phyloP scores from a whole-genome alignment of 1,140 invertebrate species.

The Monochamus saltuarius region DNA sequence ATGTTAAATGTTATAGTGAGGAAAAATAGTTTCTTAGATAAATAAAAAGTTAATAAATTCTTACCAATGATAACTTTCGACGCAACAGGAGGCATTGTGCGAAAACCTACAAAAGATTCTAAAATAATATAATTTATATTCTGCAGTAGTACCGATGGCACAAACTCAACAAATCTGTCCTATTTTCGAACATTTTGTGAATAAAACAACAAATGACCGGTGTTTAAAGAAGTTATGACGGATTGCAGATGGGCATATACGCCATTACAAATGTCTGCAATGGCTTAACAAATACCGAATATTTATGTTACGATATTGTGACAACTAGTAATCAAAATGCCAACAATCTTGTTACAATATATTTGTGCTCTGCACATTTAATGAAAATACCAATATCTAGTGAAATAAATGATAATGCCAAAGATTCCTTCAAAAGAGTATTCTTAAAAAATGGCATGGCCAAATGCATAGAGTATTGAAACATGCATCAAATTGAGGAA shows the following conservation, averaged over 20 bases:
- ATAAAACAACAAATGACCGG: conserved; percentile 6
- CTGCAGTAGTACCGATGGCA: too few species aligned
- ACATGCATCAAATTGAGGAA: too few species aligned
- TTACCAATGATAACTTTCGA: background rate
- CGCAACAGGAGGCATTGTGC: too few species aligned
- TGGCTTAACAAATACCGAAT: conserved; percentile 9
- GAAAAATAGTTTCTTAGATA: conserved; percentile 2
- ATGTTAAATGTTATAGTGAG: conserved; percentile 5
- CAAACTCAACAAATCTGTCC: background rate
- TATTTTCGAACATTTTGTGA: conserved; percentile 7
- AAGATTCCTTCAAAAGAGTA: background rate
- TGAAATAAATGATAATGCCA: conserved; percentile 1
- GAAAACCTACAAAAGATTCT: too few species aligned
- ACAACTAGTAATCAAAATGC: background rate
- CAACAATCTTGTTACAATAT: background rate
- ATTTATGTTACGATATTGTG: conserved; percentile 8
- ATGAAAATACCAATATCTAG: conserved; percentile 21
- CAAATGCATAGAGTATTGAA: too few species aligned
- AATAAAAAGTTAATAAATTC: background rate
- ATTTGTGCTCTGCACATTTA: conserved; percentile 19
- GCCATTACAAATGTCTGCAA: conserved; percentile 18
- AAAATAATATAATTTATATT: too few species aligned
- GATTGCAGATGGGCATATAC: conserved; percentile 21
- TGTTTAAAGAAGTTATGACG: conserved; percentile 12
- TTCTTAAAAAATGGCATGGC: conserved; percentile 12